A percentile compares a stretch with the other conserved stretches of the same genome.
These are phyloP conservation scores for Calvadosia cruxmelitensis DNA, from an alignment of 30 jellyfish, hydroid and myxozoan genomes.

Conservation along the genomic window DNA sequence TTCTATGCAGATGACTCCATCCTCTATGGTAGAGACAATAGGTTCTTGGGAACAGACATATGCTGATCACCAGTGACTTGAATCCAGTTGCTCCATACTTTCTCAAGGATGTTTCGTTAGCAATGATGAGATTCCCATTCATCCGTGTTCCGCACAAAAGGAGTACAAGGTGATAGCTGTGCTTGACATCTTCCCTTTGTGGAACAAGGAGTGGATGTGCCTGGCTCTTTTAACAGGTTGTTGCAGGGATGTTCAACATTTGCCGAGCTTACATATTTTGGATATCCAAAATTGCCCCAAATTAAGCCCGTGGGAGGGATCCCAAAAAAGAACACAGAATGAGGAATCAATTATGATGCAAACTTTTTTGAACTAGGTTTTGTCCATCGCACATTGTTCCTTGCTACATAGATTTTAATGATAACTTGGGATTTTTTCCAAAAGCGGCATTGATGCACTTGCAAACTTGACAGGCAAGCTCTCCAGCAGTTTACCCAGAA, in stretches of 20 bases:
- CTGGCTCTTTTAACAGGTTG: not conserved
- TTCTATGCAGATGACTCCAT: conserved; percentile 7
- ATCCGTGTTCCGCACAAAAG: not conserved
- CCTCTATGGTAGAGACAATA: conserved; percentile 3
- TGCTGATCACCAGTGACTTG: not conserved
- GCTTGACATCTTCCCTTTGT: no score
- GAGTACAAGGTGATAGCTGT: no score
- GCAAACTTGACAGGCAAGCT: no score
- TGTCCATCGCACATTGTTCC: conserved; percentile 1
- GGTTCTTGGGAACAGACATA: conserved; percentile 3
- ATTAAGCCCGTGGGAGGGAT: no score
- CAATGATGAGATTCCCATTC: not conserved
- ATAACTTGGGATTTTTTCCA: not conserved
- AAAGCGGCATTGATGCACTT: not conserved
- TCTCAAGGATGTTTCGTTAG: not conserved
- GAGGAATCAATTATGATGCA: no score
- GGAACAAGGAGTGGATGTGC: no score
- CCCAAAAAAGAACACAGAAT: no score
- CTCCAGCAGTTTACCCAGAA: no score
- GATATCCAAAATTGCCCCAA: no score
- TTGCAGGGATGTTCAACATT: no score
- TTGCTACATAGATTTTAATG: conserved; percentile 3
- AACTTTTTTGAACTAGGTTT: no score
- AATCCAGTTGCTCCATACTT: not conserved
- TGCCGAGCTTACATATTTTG: no score